Evolutionary conservation across 2,888 invertebrate species (phyloP), one percentile per base, ranked within the genome.

Genomic region (Ernsta delagoae): DNA sequence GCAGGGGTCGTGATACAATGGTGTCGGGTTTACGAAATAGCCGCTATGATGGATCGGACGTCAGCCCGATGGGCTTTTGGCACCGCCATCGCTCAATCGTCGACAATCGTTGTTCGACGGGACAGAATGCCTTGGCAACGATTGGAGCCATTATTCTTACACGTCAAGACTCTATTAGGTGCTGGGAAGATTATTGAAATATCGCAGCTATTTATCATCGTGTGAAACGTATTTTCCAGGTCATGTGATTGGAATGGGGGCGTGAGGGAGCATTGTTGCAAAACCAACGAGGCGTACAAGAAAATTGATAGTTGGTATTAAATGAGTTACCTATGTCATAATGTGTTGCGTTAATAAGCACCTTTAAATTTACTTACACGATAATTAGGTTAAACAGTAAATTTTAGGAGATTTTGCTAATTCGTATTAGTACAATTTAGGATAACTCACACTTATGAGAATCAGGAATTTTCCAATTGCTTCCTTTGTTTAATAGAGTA

Each of bases 81-180:
- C 88, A 84, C 82, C 80, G 81, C 85, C 88, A 92, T 91, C 91
- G 87, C 86, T 92, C 92, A 91, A 92, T 90, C 79, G 87, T 77
- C 84, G 80, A 84, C 85, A 85, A 90, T 90, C 86, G n/a, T n/a
- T n/a, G 89, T 90, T 90, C 87, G 89, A 87, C 85, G 83, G 79
- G 75, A 79, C 77, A 76, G 82, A 83, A 86, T 85, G 59, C 82
- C 82, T 79, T 75, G 80, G 79, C 81, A 82, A 78, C 83, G 86
- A 89, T 88, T 86, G 86, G 82, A 74, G 79, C 84, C 85, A 90
- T 90, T 89, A 90, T 90, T 90, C 87, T 83, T 83, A 81, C 74
- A 75, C 74, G 76, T 75, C 76, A 77, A 74, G 73, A 74, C 76
- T 74, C 70, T 70, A 71, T 71, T 70, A 70, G 70, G 64, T 71